These are phyloP conservation scores for Temnothorax unifasciatus DNA, from an alignment of 2,888 invertebrate genomes.

Conservation along the genomic window DNA sequence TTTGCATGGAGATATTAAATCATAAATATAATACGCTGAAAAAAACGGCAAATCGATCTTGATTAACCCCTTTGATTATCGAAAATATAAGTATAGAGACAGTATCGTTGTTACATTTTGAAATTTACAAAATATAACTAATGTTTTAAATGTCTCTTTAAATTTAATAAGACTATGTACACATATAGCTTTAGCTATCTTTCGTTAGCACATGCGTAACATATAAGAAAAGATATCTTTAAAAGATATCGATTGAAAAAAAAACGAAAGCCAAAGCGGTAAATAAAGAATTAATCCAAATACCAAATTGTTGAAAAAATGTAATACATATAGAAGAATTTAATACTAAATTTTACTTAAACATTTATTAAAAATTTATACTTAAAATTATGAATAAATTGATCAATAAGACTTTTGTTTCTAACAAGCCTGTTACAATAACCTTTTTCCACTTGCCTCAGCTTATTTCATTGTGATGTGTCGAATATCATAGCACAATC, in stretches of 20 bases:
- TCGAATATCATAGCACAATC: constrained; percentile 22
- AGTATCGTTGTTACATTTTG: not conserved
- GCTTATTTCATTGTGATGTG: not conserved
- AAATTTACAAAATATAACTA: not conserved
- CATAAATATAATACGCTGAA: not conserved
- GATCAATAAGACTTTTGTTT: not conserved
- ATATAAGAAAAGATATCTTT: not conserved
- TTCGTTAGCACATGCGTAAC: not conserved
- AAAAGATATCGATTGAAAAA: not conserved
- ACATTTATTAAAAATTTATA: not conserved
- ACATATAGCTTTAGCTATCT: not conserved
- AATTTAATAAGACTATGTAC: not conserved
- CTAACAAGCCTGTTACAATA: not conserved
- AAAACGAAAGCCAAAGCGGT: not conserved
- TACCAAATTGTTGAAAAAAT: not conserved
- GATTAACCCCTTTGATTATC: not conserved
- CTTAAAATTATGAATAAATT: not conserved
- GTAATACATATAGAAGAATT: not conserved
- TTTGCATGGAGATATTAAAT: not conserved
- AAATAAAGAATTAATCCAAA: not conserved
- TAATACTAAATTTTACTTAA: not conserved
- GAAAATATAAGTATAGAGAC: not conserved
- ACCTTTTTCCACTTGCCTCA: not conserved
- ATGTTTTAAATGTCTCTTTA: not conserved
- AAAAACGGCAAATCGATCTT: not conserved